Evolutionary conservation across 2,888 invertebrate species (phyloP).

Genomic region (Cheilosia pagana): DNA sequence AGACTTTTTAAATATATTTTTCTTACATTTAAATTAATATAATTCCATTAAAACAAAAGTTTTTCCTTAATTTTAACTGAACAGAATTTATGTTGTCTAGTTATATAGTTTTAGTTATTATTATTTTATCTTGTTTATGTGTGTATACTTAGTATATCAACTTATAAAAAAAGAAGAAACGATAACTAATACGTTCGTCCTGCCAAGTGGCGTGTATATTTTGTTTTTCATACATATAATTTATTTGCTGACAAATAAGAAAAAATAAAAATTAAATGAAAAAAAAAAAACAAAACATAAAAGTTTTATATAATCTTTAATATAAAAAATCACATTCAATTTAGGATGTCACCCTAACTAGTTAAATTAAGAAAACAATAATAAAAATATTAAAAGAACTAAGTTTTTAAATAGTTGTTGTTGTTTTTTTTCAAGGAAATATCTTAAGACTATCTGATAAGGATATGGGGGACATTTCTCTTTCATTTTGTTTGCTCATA

Average conservation of each 20-base stretch:
- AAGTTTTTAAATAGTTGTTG: conserved; percentile 42
- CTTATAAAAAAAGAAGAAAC: conserved; percentile 33
- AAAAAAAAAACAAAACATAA: background rate
- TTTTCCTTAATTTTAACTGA: conserved; percentile 42
- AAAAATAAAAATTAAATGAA: conserved; percentile 6
- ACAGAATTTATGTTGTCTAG: conserved; percentile 22
- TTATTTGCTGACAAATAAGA: conserved; percentile 46
- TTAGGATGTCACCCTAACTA: conserved; percentile 72
- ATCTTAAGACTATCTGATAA: conserved; percentile 34
- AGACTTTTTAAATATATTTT: conserved; percentile 40
- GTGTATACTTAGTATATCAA: conserved; percentile 57
- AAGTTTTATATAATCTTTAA: conserved; percentile 69
- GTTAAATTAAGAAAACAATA: conserved; percentile 64
- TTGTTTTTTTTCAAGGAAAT: conserved; percentile 7
- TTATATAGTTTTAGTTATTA: conserved; percentile 31
- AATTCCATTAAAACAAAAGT: conserved; percentile 46
- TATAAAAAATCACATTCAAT: conserved; percentile 75
- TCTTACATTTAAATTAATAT: conserved; percentile 57
- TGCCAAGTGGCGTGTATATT: conserved; percentile 27
- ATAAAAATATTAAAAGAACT: conserved; percentile 25
- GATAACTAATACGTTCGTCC: conserved; percentile 34
- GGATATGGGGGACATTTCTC: conserved; percentile 24
- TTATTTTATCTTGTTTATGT: conserved; percentile 45
- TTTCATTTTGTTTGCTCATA: conserved; percentile 1
- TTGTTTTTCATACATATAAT: conserved; percentile 29